phyloP scores from a whole-genome alignment of 2,888 invertebrate species.

The Lasius fuliginosus region DNA sequence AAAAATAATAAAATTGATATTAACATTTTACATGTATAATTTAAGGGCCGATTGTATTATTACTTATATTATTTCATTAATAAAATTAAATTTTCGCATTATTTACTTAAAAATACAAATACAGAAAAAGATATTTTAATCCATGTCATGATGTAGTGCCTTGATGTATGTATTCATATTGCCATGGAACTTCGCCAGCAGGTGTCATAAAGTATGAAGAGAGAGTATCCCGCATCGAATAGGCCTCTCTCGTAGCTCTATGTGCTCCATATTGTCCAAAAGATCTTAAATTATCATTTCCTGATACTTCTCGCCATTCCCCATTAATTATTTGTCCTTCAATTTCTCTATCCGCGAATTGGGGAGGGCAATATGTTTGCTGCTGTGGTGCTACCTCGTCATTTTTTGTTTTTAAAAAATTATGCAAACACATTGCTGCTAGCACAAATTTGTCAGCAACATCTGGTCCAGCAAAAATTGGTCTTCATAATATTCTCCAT shows the following conservation, averaged over 20 bases:
- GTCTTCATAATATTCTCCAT: slow-evolving; percentile 10
- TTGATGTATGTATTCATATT: slow-evolving; percentile 45
- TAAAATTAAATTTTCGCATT: no score
- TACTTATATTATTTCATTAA: no score
- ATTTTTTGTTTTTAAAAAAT: slow-evolving; percentile 11
- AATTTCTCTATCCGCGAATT: background rate
- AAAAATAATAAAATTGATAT: no score
- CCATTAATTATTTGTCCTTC: background rate
- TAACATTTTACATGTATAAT: no score
- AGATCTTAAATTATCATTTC: background rate
- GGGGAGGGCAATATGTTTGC: slow-evolving; percentile 6
- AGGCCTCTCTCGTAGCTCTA: slow-evolving; percentile 13
- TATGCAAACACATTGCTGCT: slow-evolving; percentile 29
- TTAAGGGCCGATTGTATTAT: no score
- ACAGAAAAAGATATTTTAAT: background rate
- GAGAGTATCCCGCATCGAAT: slow-evolving; percentile 25
- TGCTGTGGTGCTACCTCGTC: background rate
- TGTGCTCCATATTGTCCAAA: background rate
- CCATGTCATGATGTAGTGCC: slow-evolving; percentile 7
- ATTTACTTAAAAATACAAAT: no score
- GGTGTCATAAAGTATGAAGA: slow-evolving; percentile 51
- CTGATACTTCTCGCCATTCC: background rate
- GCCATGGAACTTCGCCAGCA: slow-evolving; percentile 54
- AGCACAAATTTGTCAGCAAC: background rate
- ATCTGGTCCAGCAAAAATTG: background rate